Evolutionary conservation across 35 echinoderm and acorn worm genomes (phyloP).

Genomic region (Ophioderma brevispina): DNA sequence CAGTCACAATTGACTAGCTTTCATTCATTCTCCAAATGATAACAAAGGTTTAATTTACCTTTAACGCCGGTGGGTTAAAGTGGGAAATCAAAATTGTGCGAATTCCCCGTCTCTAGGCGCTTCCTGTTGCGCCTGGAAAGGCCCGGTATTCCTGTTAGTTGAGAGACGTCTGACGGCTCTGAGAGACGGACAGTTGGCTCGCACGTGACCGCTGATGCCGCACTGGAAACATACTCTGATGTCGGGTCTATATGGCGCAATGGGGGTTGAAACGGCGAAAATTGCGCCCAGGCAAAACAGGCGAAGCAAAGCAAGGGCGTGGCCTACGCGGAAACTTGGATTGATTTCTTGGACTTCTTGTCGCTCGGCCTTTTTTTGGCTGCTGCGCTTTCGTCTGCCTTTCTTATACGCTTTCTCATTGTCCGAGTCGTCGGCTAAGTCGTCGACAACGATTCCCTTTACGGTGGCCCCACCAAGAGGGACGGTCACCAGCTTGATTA

Average conservation of each 20-base stretch:
- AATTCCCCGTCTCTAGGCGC: neutral
- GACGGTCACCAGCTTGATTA: no score
- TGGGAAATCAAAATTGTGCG: neutral
- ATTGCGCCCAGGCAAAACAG: neutral
- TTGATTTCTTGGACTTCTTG: neutral
- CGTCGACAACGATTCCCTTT: no score
- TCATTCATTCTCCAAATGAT: neutral
- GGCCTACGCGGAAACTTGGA: neutral
- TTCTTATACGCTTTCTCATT: no score
- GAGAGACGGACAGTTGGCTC: neutral
- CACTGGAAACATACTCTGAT: constrained; percentile 18
- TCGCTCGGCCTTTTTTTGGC: no score
- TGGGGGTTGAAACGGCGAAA: neutral
- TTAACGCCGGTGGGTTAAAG: neutral
- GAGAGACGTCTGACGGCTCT: neutral
- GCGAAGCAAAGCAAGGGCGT: neutral
- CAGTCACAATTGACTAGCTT: constrained; percentile 3
- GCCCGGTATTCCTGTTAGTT: neutral
- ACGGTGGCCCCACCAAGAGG: no score
- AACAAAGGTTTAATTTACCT: neutral
- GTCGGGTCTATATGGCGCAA: neutral
- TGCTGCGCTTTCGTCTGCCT: neutral
- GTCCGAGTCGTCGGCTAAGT: no score
- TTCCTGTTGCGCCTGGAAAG: neutral
- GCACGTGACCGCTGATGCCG: neutral